Conservation (phyloP, 2,888 invertebrate species). For the Drosophila flavopinicola region DNA sequence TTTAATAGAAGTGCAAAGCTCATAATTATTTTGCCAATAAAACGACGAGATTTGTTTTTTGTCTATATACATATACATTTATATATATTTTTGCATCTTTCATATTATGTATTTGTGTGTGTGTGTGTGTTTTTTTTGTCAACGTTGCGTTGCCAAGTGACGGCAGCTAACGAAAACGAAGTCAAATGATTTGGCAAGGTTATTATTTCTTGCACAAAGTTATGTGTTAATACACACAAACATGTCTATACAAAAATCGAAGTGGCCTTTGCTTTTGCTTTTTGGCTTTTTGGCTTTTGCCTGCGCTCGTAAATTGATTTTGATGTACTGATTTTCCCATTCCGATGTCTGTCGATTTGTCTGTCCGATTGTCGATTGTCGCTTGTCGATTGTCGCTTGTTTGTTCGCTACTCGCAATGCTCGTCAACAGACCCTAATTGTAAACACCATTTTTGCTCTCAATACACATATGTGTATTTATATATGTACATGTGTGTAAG, state of each 20-base stretch:
- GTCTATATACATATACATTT: neutral
- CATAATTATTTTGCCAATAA: slow-evolving; percentile 39
- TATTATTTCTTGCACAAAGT: slow-evolving; percentile 74
- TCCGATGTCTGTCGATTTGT: slow-evolving; percentile 13
- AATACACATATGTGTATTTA: neutral
- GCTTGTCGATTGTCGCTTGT: slow-evolving; percentile 1
- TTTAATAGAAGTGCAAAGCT: slow-evolving; percentile 56
- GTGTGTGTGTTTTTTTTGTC: slow-evolving; percentile 4
- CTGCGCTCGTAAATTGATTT: slow-evolving; percentile 38
- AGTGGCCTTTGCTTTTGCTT: slow-evolving; percentile 34
- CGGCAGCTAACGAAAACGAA: slow-evolving; percentile 49
- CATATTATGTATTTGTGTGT: slow-evolving; percentile 20
- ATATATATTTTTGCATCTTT: neutral
- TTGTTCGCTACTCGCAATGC: slow-evolving; percentile 11
- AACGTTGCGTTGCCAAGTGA: slow-evolving; percentile 46
- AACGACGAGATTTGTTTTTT: slow-evolving; percentile 17
- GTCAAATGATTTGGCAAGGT: slow-evolving; percentile 71
- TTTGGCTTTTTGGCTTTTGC: slow-evolving; percentile 29
- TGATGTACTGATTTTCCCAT: slow-evolving; percentile 42
- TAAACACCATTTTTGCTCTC: neutral
- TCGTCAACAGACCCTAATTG: slow-evolving; percentile 40
- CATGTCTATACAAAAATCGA: slow-evolving; percentile 1
- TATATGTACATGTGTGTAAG: neutral
- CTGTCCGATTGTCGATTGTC: slow-evolving; percentile 5
- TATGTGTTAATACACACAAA: slow-evolving; percentile 59